Evolutionary conservation across 1,140 invertebrate genomes (phyloP).

Genomic region (Drosophila seguyi): DNA sequence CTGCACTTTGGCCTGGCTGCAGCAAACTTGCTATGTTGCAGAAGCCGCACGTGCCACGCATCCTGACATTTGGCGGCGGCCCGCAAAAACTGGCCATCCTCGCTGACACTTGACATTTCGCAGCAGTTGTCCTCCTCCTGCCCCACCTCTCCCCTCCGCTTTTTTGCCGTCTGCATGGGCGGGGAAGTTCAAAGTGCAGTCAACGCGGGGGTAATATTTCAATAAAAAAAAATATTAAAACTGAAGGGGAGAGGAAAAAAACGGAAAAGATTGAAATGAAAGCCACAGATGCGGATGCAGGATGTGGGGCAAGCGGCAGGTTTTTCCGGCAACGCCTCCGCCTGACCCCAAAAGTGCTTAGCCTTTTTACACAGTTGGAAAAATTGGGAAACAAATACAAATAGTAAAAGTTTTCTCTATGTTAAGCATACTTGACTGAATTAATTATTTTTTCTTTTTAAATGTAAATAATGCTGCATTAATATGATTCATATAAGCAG

Average conservation of each 20-base stretch:
- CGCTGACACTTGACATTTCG: constrained; percentile 70
- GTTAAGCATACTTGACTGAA: too few species aligned
- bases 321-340: constrained; percentile 45
- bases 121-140: constrained; percentile 13
- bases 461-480: too few species aligned
- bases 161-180: constrained; percentile 30
- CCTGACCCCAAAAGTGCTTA: constrained; percentile 60
- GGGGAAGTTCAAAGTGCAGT: constrained; percentile 56
- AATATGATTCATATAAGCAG: too few species aligned
- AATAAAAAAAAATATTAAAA: constrained; percentile 44
- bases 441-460: too few species aligned
- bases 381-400: neutral
- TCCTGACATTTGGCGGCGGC: constrained; percentile 58
- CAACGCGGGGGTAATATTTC: constrained; percentile 60
- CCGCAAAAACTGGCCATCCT: constrained; percentile 55
- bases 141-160: neutral
- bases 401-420: neutral
- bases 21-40: constrained; percentile 22
- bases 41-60: constrained; percentile 56
- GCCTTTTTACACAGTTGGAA: neutral
- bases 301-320: constrained; percentile 12
- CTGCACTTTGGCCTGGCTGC: neutral
- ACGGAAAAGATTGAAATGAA: constrained; percentile 34
- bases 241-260: constrained; percentile 5
- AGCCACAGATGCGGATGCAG: constrained; percentile 44